Conservation (phyloP, 2,113 vertebrate genomes). For the Rhynchomys soricoides region DNA sequence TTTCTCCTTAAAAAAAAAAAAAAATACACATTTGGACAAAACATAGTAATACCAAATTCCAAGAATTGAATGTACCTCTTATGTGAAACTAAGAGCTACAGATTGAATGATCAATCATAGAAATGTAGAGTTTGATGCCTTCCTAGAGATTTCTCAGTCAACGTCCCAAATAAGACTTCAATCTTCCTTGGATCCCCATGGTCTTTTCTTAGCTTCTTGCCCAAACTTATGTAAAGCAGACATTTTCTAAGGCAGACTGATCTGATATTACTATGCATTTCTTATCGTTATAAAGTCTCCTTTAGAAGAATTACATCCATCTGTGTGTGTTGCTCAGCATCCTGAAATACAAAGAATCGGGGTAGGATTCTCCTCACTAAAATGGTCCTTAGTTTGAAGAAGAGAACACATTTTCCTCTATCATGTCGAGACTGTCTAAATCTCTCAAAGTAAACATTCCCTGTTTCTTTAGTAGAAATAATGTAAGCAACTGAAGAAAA, state of each 20-base stretch:
- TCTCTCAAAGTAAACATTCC: not conserved
- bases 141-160: conserved; percentile 37
- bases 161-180: conserved; percentile 12
- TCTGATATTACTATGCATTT: not conserved
- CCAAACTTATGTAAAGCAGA: not conserved
- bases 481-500: not conserved
- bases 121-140: conserved; percentile 53
- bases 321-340: not conserved
- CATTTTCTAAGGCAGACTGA: not conserved
- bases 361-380: not conserved
- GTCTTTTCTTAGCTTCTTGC: conserved; percentile 39
- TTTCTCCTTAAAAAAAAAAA: conserved; percentile 70
- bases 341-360: not conserved
- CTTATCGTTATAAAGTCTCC: not conserved
- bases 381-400: not conserved
- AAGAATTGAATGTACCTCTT: conserved; percentile 66
- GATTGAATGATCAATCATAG: conserved; percentile 65
- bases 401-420: not conserved
- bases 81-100: conserved; percentile 55
- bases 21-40: conserved; percentile 75
- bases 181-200: not conserved
- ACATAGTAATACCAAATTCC: conserved; percentile 64
- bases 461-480: not conserved
- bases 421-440: not conserved
- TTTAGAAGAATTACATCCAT: not conserved